These are phyloP conservation scores for Ameiurus melas DNA, from an alignment of 2,113 vertebrate species.

Conservation along the genomic window DNA sequence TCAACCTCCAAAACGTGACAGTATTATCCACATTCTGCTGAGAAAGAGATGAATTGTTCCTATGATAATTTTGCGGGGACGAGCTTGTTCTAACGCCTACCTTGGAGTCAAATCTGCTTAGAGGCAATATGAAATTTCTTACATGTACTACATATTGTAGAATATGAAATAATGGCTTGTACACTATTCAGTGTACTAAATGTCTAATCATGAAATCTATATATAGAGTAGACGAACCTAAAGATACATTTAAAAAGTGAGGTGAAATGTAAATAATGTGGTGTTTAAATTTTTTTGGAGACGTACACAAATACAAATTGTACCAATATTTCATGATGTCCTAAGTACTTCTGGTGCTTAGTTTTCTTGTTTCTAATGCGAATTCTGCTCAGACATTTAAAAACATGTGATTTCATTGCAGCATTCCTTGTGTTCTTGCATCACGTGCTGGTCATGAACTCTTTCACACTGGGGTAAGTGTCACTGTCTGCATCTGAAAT, in stretches of 20 bases:
- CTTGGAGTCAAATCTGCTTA: no score
- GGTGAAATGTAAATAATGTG: neutral
- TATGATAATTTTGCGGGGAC: no score
- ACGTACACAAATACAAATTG: neutral
- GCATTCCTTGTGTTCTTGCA: conserved; percentile 36
- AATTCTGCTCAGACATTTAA: conserved; percentile 28
- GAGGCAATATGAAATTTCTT: no score
- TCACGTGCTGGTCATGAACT: conserved; percentile 48
- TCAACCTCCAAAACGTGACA: no score
- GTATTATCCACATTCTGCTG: no score
- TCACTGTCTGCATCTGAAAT: conserved; percentile 11
- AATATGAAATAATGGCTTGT: neutral
- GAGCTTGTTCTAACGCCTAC: no score
- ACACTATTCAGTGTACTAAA: neutral
- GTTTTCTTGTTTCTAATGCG: conserved; percentile 10
- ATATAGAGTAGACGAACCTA: neutral
- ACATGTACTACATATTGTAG: neutral
- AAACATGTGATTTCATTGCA: conserved; percentile 35
- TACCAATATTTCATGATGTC: neutral
- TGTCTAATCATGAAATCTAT: neutral
- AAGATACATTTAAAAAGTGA: neutral
- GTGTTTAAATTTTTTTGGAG: neutral
- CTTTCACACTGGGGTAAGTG: conserved; percentile 16
- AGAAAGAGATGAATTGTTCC: no score
- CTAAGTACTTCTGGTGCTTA: neutral